Evolutionary conservation across 2,888 invertebrate species (phyloP), one percentile per base, ranked within the genome.

Genomic region (Arrhopalites spinosus): DNA sequence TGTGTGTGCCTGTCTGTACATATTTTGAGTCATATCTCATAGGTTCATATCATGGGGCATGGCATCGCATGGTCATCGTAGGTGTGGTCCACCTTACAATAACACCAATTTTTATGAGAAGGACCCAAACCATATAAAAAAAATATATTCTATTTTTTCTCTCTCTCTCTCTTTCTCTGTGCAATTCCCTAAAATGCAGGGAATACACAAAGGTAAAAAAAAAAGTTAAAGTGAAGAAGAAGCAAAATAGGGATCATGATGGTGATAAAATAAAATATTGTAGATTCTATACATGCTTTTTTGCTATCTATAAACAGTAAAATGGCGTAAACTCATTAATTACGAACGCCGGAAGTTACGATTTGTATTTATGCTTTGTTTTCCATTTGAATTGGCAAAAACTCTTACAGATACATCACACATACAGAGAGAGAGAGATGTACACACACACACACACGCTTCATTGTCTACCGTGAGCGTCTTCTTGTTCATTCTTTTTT

Each of bases 301-400:
- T 56, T 56, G 23, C 56, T 56, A 23, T 56, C 56, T 56, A 23
- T 56, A n/a, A 20, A 23, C 11, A 13, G 56, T 15, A 13, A n/a
- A n/a, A n/a, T n/a, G n/a, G n/a, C 29, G 15, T 29, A 63, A 20
- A 71, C 30, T 53, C 61, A 71, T 29, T 71, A 61, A 71, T 71
- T 71, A 53, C 23, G 59, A 71, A 25, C 59, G 56, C 59, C 71
- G 71, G 59, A 71, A 71, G 71, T 71, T 30, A 59, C 71, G 56
- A 71, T 71, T 50, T 59, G 71, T 63, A 25, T 59, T 59, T 71
- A 71, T 71, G 59, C 71, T 71, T 71, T 71, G 59, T 36, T 71
- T 71, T 71, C 43, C 43, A 43, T 61, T 36, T 20, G 30, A 45
- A 50, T 30, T 53, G 29, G 13, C 23, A 25, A 29, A 23, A 25